These are phyloP conservation scores for Bubalus kerabau DNA, from an alignment of 2,113 vertebrate species.

Conservation along the genomic window DNA sequence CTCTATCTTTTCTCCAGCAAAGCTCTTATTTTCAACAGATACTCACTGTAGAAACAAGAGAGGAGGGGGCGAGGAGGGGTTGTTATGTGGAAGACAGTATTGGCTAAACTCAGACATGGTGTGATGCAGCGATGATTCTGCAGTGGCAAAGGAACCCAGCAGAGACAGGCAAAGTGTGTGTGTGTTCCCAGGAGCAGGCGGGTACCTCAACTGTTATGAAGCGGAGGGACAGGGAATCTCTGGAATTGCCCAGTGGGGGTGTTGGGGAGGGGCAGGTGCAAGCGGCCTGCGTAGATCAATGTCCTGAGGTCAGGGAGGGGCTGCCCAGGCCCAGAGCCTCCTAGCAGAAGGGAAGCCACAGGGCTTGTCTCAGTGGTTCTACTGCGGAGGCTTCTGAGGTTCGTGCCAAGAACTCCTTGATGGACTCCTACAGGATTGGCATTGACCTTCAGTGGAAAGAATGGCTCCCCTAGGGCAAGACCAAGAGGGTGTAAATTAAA, in stretches of 20 bases:
- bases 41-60: not conserved
- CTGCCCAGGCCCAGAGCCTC: not conserved
- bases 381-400: not conserved
- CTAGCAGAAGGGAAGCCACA: not conserved
- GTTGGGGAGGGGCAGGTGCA: not conserved
- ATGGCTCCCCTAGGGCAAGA: not conserved
- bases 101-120: not conserved
- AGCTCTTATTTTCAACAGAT: not conserved
- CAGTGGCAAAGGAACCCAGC: not conserved
- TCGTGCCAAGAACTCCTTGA: not conserved
- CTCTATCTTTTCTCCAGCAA: not conserved
- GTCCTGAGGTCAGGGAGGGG: not conserved
- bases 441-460: not conserved
- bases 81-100: too few relatives aligned
- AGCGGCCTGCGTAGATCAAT: not conserved
- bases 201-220: not conserved
- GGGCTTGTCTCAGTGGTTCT: not conserved
- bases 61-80: too few relatives aligned
- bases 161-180: not conserved
- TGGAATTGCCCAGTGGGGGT: not conserved
- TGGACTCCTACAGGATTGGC: not conserved
- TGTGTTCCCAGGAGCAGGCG: rapidly evolving
- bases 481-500: not conserved
- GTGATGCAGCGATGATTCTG: not conserved
- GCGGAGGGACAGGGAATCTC: not conserved